These are phyloP conservation scores for Lindbergichthys nudifrons DNA, from an alignment of 2,797 vertebrate species.

Conservation along the genomic window DNA sequence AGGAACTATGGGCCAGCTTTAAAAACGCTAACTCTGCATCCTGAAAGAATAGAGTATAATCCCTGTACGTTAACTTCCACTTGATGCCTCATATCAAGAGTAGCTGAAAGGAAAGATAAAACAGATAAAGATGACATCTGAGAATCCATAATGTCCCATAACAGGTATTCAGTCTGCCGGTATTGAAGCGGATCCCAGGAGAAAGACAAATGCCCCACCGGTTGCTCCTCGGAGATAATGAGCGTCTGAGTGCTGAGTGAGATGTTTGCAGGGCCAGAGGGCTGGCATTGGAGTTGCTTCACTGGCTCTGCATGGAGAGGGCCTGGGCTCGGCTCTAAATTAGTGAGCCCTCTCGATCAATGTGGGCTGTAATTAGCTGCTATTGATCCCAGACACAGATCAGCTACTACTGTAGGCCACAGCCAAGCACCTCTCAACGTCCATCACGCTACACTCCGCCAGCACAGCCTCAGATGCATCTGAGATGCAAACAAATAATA, in stretches of 20 bases:
- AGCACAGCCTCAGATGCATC: constrained; percentile 65
- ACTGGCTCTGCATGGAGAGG: constrained; percentile 65
- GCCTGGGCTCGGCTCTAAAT: constrained; percentile 78
- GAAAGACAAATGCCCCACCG: constrained; percentile 64
- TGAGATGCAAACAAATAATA: constrained; percentile 78
- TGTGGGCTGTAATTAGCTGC: constrained; percentile 85
- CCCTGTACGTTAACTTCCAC: not conserved
- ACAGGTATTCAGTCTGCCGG: constrained; percentile 41
- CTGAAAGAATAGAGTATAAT: not conserved
- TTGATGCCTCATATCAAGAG: not conserved
- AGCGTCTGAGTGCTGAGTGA: constrained; percentile 78
- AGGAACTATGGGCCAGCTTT: not conserved
- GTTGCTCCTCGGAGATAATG: constrained; percentile 79
- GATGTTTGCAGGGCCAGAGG: constrained; percentile 76
- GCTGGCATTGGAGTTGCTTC: constrained; percentile 75
- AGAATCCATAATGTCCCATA: constrained; percentile 49
- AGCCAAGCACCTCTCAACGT: constrained; percentile 78
- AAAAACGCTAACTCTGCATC: not conserved
- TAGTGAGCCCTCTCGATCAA: constrained; percentile 82
- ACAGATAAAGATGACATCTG: constrained; percentile 39
- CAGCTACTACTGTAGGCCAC: constrained; percentile 82
- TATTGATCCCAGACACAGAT: constrained; percentile 84
- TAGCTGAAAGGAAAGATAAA: constrained; percentile 4
- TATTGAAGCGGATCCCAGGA: constrained; percentile 52
- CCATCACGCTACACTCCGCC: constrained; percentile 69